phyloP scores from a whole-genome alignment of 2,888 invertebrate species.

The Pegoplata infirma region DNA sequence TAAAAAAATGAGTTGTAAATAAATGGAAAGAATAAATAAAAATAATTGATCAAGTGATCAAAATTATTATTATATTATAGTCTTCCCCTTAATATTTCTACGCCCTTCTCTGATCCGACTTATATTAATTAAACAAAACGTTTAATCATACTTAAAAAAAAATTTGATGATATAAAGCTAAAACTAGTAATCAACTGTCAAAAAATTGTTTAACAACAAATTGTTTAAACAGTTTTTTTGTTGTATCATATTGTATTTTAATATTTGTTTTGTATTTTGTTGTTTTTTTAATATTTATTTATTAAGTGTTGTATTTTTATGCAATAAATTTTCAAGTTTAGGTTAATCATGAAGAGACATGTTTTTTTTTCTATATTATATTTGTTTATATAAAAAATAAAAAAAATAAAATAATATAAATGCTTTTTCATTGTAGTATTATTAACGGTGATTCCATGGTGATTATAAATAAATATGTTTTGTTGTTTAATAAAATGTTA shows the following conservation, averaged over 20 bases:
- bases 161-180: no score
- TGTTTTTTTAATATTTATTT: constrained; percentile 5
- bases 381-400: constrained; percentile 12
- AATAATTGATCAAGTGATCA: no score
- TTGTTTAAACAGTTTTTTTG: neutral
- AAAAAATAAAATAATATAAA: no score
- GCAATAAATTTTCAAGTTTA: constrained; percentile 24
- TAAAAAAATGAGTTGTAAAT: no score
- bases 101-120: no score
- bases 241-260: neutral
- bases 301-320: constrained; percentile 23
- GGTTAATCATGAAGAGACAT: constrained; percentile 12
- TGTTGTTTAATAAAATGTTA: neutral
- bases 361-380: neutral
- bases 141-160: no score
- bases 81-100: no score
- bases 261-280: neutral
- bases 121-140: no score
- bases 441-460: constrained; percentile 24
- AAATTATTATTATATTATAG: no score
- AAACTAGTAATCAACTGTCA: no score
- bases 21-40: no score
- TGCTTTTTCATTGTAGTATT: neutral
- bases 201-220: neutral
- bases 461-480: constrained; percentile 13